Percentiles rank a stretch among this genome's conserved stretches.
These are phyloP conservation scores for Leucophenga maculata DNA, from an alignment of 2,888 invertebrate species.

Conservation along the genomic window DNA sequence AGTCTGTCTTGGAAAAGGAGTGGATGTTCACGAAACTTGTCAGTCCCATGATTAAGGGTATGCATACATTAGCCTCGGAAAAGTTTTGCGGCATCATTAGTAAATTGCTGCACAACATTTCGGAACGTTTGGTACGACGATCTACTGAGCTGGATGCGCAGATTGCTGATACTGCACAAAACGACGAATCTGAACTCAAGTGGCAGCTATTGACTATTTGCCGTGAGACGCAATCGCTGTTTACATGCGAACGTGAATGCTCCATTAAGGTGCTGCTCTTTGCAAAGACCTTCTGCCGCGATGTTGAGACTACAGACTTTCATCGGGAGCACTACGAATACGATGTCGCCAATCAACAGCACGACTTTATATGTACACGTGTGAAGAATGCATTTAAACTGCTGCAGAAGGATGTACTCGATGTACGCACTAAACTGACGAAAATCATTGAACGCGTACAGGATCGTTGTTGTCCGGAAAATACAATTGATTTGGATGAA, in stretches of 20 bases:
- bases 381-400: slow-evolving; percentile 77
- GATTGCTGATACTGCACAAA: slow-evolving; percentile 65
- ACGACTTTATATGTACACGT: slow-evolving; percentile 74
- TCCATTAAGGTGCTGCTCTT: slow-evolving; percentile 86
- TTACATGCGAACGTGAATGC: slow-evolving; percentile 84
- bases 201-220: slow-evolving; percentile 75
- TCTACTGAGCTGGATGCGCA: slow-evolving; percentile 71
- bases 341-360: slow-evolving; percentile 64
- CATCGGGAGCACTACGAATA: slow-evolving; percentile 72
- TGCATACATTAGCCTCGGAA: slow-evolving; percentile 81
- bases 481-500: slow-evolving; percentile 64
- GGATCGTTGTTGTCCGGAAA: slow-evolving; percentile 66
- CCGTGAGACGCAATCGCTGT: slow-evolving; percentile 84
- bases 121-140: slow-evolving; percentile 72
- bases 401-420: slow-evolving; percentile 73
- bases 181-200: slow-evolving; percentile 64
- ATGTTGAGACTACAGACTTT: slow-evolving; percentile 75
- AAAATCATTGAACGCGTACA: slow-evolving; percentile 69
- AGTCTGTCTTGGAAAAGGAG: slow-evolving; percentile 87
- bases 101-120: slow-evolving; percentile 73
- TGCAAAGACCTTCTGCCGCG: slow-evolving; percentile 82
- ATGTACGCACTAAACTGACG: slow-evolving; percentile 71
- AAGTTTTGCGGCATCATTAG: slow-evolving; percentile 81
- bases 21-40: slow-evolving; percentile 89
- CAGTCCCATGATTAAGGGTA: slow-evolving; percentile 83